Evolutionary conservation across 2,888 invertebrate genomes (phyloP), one percentile per base, ranked within the genome.

Genomic region (Hirtodrosophila histrioides): DNA sequence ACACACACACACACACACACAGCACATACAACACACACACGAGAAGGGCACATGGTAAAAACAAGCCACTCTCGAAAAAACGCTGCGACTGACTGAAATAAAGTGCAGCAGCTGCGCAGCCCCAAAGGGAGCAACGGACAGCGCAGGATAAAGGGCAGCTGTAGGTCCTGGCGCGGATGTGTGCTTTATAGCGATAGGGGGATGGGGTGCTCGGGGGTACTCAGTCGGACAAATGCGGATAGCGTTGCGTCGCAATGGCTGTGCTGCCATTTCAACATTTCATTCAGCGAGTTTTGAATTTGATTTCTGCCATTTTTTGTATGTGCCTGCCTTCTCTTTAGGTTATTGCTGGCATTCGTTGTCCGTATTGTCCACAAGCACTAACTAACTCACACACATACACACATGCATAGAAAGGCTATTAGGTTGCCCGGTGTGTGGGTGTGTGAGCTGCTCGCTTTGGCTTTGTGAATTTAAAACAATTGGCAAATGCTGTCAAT

Each of bases 221-320:
- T 4, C 8, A 29, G 45, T 48, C 58, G 60, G 68, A 75, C 76
- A 75, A 72, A 76, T 67, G 67, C 53, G 74, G 50, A 55, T 69
- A 51, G 74, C 39, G 48, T 40, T 53, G 61, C 44, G 44, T 60
- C 39, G 41, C 60, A 56, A 12, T 60, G 54, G 45, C 39, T 51
- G 67, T 57, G 58, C 67, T 50, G 76, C 65, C 61, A 71, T 76
- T 85, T 69, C 79, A 82, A 85, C 85, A 75, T 81, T 84, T 85
- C 87, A 87, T 87, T 81, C 87, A 76, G 46, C 69, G 69, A 70
- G 76, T 84, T 86, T 83, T 78, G 72, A 84, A 84, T 86, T 86
- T 80, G 64, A 58, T 77, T 71, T 73, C 64, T 43, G 45, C 17
- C 37, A 53, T 36, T 27, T 8, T 51, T 46, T 57, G 24, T 68